Evolutionary conservation across 2,888 invertebrate species (phyloP), one percentile per base, ranked within the genome.

Genomic region (Stegana nigrithorax): DNA sequence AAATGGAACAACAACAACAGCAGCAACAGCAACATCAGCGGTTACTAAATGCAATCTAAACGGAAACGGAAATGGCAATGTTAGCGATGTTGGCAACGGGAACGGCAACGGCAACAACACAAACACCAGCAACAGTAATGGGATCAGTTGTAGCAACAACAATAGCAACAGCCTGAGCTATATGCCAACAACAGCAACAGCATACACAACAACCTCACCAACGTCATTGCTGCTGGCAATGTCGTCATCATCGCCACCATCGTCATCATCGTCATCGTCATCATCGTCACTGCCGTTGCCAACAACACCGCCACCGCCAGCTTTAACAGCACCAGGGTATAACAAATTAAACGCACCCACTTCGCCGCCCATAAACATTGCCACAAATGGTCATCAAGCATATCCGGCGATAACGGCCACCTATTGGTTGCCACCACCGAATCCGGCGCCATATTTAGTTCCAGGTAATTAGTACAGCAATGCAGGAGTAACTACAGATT

Each of bases 391-490:
- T 66, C 79, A 81, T 70, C 81, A 80, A 71, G 70, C 75, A 72
- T 93, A 93, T 88, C 93, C 93, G 84, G 89, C 93, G 78, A 93
- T 93, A 88, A 91, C 91, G 86, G 90, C 92, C 85, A 91, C 93
- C 84, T 93, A 93, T 87, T 93, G 93, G 93, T 90, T 93, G 81
- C 92, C 93, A 72, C 91, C 93, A 81, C 90, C 92, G 70, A 91
- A 91, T 86, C 91, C 91, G 77, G 91, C 91, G 83, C 93, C 93
- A 81, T 93, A 93, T 87, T 90, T 93, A 85, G 89, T 93, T 86
- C 93, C 93, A 93, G 93, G 93, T 93, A 90, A 84, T 84, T 84
- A 83, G 78, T 75, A 58, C 27, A 19, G 44, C 45, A 19, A 55
- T 55, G 21, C 32, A 19, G 14, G 51, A 14, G 51, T 17, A 6